A percentile compares a stretch with the other conserved stretches of the same genome.
phyloP scores from a whole-genome alignment of 2,888 invertebrate species.

The Drosophila neonasuta region DNA sequence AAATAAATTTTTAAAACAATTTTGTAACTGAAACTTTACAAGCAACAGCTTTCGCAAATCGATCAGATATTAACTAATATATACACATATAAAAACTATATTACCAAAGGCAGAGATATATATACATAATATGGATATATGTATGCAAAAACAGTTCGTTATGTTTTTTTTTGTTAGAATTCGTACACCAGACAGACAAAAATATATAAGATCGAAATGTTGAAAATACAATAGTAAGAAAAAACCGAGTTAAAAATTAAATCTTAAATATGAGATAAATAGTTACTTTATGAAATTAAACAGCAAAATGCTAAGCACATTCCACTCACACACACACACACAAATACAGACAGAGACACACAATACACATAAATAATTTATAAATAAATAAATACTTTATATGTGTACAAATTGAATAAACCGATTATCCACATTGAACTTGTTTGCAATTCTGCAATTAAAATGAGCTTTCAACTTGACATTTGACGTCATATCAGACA shows the following conservation, averaged over 20 bases:
- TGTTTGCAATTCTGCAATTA: background rate
- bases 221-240: conserved; percentile 11
- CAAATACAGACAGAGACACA: conserved; percentile 10
- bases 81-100: conserved; percentile 14
- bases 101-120: conserved; percentile 11
- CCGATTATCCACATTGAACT: conserved; percentile 25
- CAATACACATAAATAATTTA: conserved; percentile 25
- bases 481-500: conserved; percentile 7
- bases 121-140: conserved; percentile 18
- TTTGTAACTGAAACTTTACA: conserved; percentile 54
- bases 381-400: conserved; percentile 29
- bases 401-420: conserved; percentile 53
- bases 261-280: conserved; percentile 19
- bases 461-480: conserved; percentile 6
- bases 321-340: conserved; percentile 13
- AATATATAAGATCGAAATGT: conserved; percentile 18
- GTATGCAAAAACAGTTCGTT: conserved; percentile 6
- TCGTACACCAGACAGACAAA: conserved; percentile 16
- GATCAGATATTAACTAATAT: conserved; percentile 19
- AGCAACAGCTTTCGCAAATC: conserved; percentile 35
- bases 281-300: conserved; percentile 24
- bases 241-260: conserved; percentile 29
- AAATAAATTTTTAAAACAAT: conserved; percentile 33
- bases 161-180: conserved; percentile 21
- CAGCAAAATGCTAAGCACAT: conserved; percentile 23